Conservation (phyloP, 2,797 vertebrate genomes). For the Thunnus albacares region DNA sequence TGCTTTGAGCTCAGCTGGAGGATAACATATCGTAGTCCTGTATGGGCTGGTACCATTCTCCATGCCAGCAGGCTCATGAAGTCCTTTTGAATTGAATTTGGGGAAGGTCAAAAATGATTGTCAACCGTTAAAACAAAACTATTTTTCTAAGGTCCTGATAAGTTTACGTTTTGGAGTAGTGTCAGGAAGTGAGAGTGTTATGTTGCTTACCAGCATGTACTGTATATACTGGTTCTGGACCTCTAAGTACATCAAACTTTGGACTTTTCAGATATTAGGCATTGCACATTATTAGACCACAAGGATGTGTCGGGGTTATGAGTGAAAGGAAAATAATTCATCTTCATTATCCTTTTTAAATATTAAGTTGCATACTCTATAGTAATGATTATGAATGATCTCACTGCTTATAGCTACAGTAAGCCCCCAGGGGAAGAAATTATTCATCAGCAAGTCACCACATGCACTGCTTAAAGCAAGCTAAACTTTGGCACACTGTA, state of each 20-base stretch:
- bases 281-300: not conserved
- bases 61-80: not conserved
- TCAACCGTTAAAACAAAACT: not conserved
- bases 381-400: not conserved
- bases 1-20: not conserved
- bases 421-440: not conserved
- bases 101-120: not conserved
- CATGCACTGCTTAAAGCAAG: not conserved
- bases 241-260: not conserved
- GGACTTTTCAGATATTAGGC: not conserved
- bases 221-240: not conserved
- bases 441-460: not conserved
- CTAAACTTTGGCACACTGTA: no score
- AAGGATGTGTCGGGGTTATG: not conserved
- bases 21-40: not conserved
- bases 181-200: not conserved
- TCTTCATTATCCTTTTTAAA: not conserved
- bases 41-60: not conserved
- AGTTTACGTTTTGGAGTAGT: not conserved
- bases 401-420: not conserved
- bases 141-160: not conserved
- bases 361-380: not conserved
- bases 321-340: not conserved
- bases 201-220: not conserved
- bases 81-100: not conserved